Conservation (phyloP, 2,888 invertebrate species). For the Oegoconia quadripuncta region DNA sequence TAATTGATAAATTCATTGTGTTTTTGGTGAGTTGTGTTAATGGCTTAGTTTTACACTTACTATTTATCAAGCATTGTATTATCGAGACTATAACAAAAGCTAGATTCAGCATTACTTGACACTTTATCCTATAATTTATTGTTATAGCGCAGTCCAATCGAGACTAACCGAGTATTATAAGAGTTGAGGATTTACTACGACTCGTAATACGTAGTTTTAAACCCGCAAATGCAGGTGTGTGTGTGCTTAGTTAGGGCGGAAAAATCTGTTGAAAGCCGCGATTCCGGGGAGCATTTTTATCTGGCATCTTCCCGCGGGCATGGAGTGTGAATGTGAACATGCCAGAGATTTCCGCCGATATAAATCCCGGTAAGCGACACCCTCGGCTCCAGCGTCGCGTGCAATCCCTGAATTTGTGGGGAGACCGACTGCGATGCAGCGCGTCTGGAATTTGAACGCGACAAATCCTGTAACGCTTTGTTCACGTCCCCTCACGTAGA, state of each 20-base stretch:
- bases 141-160: neutral
- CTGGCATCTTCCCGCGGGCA: constrained; percentile 44
- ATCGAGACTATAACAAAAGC: constrained; percentile 7
- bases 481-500: constrained; percentile 8
- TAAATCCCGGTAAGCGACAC: constrained; percentile 66
- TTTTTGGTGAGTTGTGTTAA: constrained; percentile 9
- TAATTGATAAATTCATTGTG: constrained; percentile 9
- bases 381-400: constrained; percentile 52
- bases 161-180: too few species aligned
- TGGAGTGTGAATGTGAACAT: constrained; percentile 65
- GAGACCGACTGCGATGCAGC: constrained; percentile 52
- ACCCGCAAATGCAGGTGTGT: constrained; percentile 9
- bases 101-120: too few species aligned
- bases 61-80: neutral
- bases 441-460: constrained; percentile 53
- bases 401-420: constrained; percentile 65
- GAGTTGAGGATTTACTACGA: neutral
- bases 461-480: constrained; percentile 33
- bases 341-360: constrained; percentile 65
- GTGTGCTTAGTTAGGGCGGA: constrained; percentile 14
- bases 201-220: constrained; percentile 5
- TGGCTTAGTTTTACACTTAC: neutral
- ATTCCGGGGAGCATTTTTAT: constrained; percentile 53
- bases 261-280: constrained; percentile 48
- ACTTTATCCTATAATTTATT: too few species aligned